phyloP scores from a whole-genome alignment of 2,113 vertebrate genomes.

The Misgurnus anguillicaudatus region DNA sequence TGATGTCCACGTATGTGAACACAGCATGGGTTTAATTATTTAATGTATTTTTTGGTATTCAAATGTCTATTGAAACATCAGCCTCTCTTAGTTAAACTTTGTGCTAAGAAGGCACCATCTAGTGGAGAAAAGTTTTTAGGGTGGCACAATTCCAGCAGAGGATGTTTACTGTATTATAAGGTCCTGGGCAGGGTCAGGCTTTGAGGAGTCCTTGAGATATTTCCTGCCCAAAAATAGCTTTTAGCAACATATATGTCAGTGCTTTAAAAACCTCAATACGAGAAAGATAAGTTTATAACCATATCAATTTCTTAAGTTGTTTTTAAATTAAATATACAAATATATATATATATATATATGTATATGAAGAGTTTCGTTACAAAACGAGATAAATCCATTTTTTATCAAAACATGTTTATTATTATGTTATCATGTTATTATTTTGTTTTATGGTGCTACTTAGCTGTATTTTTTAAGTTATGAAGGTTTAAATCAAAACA shows the following conservation, averaged over 20 bases:
- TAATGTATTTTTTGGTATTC: not conserved
- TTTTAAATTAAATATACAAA: too few relatives aligned
- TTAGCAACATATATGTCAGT: constrained; percentile 14
- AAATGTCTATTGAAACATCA: not conserved
- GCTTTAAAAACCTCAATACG: not conserved
- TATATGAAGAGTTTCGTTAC: too few relatives aligned
- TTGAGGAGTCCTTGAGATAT: constrained; percentile 16
- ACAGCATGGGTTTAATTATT: too few relatives aligned
- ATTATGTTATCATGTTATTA: too few relatives aligned
- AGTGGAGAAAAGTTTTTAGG: constrained; percentile 1
- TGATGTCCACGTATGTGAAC: too few relatives aligned
- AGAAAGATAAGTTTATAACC: not conserved
- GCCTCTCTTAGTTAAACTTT: not conserved
- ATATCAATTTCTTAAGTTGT: too few relatives aligned
- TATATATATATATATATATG: too few relatives aligned
- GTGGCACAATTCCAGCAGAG: constrained; percentile 26
- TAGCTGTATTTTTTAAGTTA: too few relatives aligned
- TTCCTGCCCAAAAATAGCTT: constrained; percentile 34
- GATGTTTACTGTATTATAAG: constrained; percentile 42
- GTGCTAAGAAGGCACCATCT: constrained; percentile 28
- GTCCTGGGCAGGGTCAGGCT: constrained; percentile 28
- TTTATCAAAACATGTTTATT: too few relatives aligned
- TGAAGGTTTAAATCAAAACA: too few relatives aligned
- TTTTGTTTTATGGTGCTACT: too few relatives aligned
- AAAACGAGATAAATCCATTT: too few relatives aligned